phyloP scores from a whole-genome alignment of 2,113 vertebrate genomes.

The Cyprinodon brontotheroides region DNA sequence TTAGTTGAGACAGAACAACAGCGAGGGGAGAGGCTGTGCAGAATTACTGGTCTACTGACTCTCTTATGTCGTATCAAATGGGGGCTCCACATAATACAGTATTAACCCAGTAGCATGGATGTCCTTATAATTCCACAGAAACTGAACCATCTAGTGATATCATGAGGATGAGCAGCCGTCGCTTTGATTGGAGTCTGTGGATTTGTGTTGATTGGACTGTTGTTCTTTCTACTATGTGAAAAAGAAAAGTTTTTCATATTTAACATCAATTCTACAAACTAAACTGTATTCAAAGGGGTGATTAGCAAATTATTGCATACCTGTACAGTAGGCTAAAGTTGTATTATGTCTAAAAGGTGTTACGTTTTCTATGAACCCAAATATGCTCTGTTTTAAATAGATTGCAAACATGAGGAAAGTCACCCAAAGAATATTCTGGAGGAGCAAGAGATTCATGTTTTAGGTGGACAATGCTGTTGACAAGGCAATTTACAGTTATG shows the following conservation, averaged over 20 bases:
- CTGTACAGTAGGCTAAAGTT: not conserved
- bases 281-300: not conserved
- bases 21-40: conserved; percentile 42
- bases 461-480: not conserved
- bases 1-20: conserved; percentile 65
- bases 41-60: conserved; percentile 58
- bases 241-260: no score
- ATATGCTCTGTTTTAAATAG: not conserved
- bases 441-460: not conserved
- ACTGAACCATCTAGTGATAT: conserved; percentile 39
- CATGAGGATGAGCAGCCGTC: conserved; percentile 29
- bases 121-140: conserved; percentile 47
- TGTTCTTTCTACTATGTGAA: not conserved
- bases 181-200: conserved; percentile 10
- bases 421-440: not conserved
- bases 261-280: no score
- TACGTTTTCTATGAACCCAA: not conserved
- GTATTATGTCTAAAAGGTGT: not conserved
- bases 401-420: not conserved
- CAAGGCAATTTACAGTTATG: not conserved
- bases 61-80: conserved; percentile 56
- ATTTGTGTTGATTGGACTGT: not conserved
- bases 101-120: conserved; percentile 70
- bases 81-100: conserved; percentile 69
- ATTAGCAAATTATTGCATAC: not conserved